phyloP scores from a whole-genome alignment of 1,140 invertebrate species.

The Anoplophora glabripennis region DNA sequence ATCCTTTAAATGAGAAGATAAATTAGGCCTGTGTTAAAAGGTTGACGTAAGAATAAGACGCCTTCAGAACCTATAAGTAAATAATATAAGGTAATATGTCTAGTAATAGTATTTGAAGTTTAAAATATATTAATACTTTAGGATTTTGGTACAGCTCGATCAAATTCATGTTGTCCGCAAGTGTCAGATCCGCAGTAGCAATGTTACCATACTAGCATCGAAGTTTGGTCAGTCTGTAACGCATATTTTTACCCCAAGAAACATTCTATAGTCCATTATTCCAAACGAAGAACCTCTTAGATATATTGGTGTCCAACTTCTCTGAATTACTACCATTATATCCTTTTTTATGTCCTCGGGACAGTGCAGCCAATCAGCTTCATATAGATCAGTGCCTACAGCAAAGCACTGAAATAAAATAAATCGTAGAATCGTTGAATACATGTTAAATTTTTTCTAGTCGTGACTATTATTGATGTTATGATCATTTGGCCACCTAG shows the following conservation, averaged over 20 bases:
- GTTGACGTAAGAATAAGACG: constrained; percentile 11
- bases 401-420: constrained; percentile 7
- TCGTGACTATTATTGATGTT: no score
- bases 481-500: no score
- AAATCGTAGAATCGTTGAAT: background rate
- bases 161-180: no score
- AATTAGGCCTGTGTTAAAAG: constrained; percentile 8
- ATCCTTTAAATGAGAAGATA: no score
- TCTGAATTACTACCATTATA: constrained; percentile 13
- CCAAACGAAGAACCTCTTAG: constrained; percentile 14
- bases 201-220: background rate
- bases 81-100: background rate
- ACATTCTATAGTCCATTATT: constrained; percentile 7
- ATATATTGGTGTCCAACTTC: constrained; percentile 7
- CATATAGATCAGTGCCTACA: constrained; percentile 3
- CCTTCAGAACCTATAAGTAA: constrained; percentile 12
- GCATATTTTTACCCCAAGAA: constrained; percentile 5
- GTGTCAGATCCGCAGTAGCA: background rate
- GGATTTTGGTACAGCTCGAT: no score
- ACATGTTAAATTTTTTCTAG: background rate
- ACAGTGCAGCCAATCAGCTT: constrained; percentile 12
- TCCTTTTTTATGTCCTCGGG: constrained; percentile 13
- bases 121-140: background rate
- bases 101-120: no score
- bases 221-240: background rate